phyloP scores from a whole-genome alignment of 2,113 vertebrate genomes.

The Coturnix japonica region DNA sequence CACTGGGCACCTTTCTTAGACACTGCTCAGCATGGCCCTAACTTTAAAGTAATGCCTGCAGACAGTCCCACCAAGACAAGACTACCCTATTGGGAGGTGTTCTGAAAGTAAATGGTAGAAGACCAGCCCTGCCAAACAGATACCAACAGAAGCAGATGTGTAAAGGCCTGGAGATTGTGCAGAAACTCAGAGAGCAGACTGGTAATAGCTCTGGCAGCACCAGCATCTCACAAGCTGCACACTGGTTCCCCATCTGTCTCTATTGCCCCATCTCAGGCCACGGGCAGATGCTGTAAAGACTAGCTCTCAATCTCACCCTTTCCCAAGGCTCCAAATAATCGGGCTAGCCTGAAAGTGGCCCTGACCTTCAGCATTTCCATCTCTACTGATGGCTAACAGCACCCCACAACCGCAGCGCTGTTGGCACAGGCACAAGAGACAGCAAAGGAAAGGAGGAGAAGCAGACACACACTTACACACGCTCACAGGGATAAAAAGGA shows the following conservation, averaged over 20 bases:
- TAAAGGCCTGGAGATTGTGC: neutral
- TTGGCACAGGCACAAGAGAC: neutral
- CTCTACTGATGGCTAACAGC: neutral
- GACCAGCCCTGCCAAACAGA: neutral
- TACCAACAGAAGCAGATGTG: neutral
- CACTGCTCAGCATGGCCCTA: fast-evolving
- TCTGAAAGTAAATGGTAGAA: neutral
- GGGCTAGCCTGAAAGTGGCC: neutral
- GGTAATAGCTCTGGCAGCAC: neutral
- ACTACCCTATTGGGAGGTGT: neutral
- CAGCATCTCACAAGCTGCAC: neutral
- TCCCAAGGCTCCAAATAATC: neutral
- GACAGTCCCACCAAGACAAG: neutral
- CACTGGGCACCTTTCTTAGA: neutral
- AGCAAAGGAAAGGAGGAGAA: slow-evolving; percentile 26
- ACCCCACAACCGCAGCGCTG: neutral
- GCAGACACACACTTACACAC: neutral
- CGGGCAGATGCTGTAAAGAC: fast-evolving
- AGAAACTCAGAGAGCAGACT: neutral
- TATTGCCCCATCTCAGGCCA: neutral
- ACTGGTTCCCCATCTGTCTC: neutral
- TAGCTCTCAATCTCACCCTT: neutral
- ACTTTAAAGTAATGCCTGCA: neutral
- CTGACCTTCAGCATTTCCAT: neutral
- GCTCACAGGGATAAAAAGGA: slow-evolving; percentile 65